Evolutionary conservation across 2,888 invertebrate genomes (phyloP).

Genomic region (Oxystoma pomonae): DNA sequence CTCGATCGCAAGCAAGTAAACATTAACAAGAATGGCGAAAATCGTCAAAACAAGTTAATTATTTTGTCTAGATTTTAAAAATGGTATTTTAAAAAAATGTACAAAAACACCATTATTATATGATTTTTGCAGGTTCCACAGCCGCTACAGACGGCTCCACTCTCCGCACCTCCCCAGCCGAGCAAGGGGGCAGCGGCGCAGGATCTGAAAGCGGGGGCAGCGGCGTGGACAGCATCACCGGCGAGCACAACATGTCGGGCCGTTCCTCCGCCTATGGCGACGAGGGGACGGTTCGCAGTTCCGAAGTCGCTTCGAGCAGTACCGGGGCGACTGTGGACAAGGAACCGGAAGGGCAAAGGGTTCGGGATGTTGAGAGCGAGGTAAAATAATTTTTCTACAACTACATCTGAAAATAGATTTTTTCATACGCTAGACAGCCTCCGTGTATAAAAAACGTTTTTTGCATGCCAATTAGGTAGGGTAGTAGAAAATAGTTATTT

Average conservation of each 20-base stretch:
- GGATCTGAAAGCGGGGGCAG: slow-evolving; percentile 90
- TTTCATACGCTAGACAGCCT: too few species aligned
- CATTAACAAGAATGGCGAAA: not conserved
- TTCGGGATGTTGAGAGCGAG: not conserved
- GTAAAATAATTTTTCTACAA: too few species aligned
- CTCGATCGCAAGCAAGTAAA: too few species aligned
- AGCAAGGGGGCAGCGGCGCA: slow-evolving; percentile 56
- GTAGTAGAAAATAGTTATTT: too few species aligned
- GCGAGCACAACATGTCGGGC: slow-evolving; percentile 73
- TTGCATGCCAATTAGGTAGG: too few species aligned
- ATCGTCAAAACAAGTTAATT: too few species aligned
- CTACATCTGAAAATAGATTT: too few species aligned
- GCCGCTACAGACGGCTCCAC: slow-evolving; percentile 94
- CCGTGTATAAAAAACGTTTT: too few species aligned
- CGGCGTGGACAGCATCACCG: slow-evolving; percentile 84
- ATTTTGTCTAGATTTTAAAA: too few species aligned
- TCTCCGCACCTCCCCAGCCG: slow-evolving; percentile 77
- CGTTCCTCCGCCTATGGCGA: slow-evolving; percentile 90
- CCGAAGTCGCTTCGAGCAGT: slow-evolving; percentile 75
- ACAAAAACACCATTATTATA: too few species aligned
- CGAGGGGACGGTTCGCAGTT: slow-evolving; percentile 48
- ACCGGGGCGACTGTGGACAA: slow-evolving; percentile 44
- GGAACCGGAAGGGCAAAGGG: not conserved
- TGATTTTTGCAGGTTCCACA: slow-evolving; percentile 67
- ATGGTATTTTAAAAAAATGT: too few species aligned